Base-by-base conservation (phyloP, 2,888 invertebrate genomes). In the Andrena haemorrhoa region DNA sequence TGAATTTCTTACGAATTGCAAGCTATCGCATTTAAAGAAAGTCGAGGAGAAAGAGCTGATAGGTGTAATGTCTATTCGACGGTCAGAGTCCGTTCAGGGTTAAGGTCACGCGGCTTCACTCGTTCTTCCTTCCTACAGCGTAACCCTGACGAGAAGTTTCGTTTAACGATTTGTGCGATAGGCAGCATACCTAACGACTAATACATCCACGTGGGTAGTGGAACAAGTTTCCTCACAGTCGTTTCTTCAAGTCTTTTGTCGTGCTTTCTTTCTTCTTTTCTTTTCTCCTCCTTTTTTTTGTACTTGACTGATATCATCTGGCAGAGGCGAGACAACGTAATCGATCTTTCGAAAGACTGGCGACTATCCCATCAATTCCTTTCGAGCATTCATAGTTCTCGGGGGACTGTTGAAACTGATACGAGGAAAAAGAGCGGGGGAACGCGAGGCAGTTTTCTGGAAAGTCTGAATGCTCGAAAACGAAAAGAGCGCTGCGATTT, bases 1-100 rank as follows among this genome's bases (percentile, higher is more conserved):
- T 79, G 69, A 74, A 66, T 82, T 78, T 84, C 70, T 84, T 83
- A 78, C 79, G 76, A 75, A 79, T 74, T 77, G 68, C 75, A 73
- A 51, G 60, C 63, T 75, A 61, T 60, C 51, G 60, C 74, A 51
- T 41, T 66, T 20, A 49, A 31, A 23, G 65, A 51, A 23, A 72
- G 71, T 23, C 7, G 49, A 2, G 41, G 1, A 74, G 60, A 75
- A 56, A 60, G 70, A 82, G 71, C 49, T 69, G 41, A 58, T 61
- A 49, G 23, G 41, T 41, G 16, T 41, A 10, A 81, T 64, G 56
- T 71, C 60, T 71, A 35, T n/a, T 29, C 26, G 56, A 47, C 26
- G 29, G 20, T 60, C 35, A 49, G 47, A 70, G 60, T 70, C 29
- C 63, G 72, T 86, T 65, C 72, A 75, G 69, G 76, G 64, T 77